Evolutionary conservation across 2,888 invertebrate species (phyloP).

Genomic region (Lypha dubia): DNA sequence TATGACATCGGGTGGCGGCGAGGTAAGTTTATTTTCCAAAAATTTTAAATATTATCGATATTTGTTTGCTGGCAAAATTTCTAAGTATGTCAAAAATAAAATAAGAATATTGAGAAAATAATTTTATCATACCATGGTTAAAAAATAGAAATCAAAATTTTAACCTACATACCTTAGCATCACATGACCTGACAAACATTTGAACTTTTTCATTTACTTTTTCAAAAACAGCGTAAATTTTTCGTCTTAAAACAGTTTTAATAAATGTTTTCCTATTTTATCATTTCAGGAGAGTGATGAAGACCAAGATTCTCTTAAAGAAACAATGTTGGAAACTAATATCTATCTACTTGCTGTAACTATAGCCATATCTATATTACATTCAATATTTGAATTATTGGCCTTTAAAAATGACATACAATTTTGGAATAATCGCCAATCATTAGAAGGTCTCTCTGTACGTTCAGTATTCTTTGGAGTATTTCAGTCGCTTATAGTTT

Average conservation of each 20-base stretch:
- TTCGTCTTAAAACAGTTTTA: too few species aligned
- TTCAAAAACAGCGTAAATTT: too few species aligned
- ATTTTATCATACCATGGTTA: too few species aligned
- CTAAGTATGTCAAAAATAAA: too few species aligned
- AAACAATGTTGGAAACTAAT: conserved; percentile 97
- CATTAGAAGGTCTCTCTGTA: conserved; percentile 98
- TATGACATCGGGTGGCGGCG: conserved; percentile 86
- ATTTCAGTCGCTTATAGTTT: conserved; percentile 97
- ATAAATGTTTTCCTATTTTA: neutral
- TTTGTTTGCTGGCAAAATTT: too few species aligned
- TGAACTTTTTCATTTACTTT: too few species aligned
- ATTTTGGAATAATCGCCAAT: conserved; percentile 99
- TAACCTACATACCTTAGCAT: too few species aligned
- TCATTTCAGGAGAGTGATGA: conserved; percentile 89
- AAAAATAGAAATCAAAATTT: too few species aligned
- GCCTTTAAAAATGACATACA: conserved; percentile 99
- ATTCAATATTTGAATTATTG: conserved; percentile 98
- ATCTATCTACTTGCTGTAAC: conserved; percentile 97
- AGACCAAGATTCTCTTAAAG: conserved; percentile 95
- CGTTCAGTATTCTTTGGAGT: conserved; percentile 99
- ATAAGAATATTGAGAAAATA: too few species aligned
- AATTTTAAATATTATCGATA: too few species aligned
- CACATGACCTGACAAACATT: too few species aligned
- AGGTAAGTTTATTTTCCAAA: conserved; percentile 75
- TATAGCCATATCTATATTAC: conserved; percentile 95